Evolutionary conservation across 2,888 invertebrate species (phyloP), one percentile per base, ranked within the genome.

Genomic region (Sialis fuliginosa): DNA sequence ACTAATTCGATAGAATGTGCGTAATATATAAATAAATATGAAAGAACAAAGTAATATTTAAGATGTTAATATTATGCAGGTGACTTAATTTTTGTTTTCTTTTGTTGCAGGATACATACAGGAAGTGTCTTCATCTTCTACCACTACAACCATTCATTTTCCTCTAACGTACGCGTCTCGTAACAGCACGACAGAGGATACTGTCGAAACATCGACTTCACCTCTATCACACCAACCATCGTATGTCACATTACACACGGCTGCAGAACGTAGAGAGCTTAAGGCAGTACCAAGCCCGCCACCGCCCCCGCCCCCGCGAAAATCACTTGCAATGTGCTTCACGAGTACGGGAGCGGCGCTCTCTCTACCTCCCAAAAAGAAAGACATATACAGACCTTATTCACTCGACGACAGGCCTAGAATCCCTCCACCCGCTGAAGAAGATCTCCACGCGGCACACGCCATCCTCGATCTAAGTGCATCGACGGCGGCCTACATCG

Each of bases 371-470:
- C 89, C 89, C 4, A 89, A 89, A 65, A 89, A 89, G 65, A 88
- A 89, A 64, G 89, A 90, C 64, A 87, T 90, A 57, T 90, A 89
- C 64, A 73, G 89, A 51, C 90, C 90, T 1, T 90, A 90, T 66
- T 88, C 86, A 52, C 67, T 84, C 53, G 83, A 79, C 51, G 79
- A 81, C 56, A 77, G 77, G 58, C 73, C 75, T 12, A 10, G 12
- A 35, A 70, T 73, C 47, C 67, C 77, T 45, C 74, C 74, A 52
- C 74, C 79, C 3, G 80, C 83, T 33, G 84, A 85, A 60, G 88
- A 88, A 62, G 88, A 89, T 58, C 70, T 89, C 45, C 85, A 85
- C 56, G 88, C 88, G 12, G 89, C 88, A 3, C 88, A 88, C 61
- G 88, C 90, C 10, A 89, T 91, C 56, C 73, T 91, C 49, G 90